Evolutionary conservation across 2,113 vertebrate genomes (phyloP).

Genomic region (Sphyrna mokarran): DNA sequence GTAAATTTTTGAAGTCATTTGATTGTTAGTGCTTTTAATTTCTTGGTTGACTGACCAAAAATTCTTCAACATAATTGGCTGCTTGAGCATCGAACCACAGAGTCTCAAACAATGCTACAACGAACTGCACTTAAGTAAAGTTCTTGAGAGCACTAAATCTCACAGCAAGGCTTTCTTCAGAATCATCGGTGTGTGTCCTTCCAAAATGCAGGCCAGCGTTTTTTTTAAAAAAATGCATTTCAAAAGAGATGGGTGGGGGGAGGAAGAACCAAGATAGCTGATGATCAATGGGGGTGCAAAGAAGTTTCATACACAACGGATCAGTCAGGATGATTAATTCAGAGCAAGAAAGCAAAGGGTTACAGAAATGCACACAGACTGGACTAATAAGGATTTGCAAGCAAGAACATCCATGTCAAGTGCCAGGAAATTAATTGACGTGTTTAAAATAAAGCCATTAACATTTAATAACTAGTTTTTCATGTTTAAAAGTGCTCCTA

Average conservation of each 20-base stretch:
- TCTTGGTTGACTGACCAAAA: too few relatives aligned
- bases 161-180: neutral
- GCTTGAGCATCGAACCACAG: too few relatives aligned
- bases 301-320: neutral
- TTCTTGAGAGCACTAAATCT: neutral
- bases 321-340: neutral
- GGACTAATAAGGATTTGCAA: neutral
- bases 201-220: neutral
- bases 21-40: too few relatives aligned
- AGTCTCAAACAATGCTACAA: too few relatives aligned
- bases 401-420: neutral
- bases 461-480: neutral
- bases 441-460: neutral
- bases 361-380: neutral
- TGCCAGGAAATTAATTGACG: neutral
- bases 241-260: neutral
- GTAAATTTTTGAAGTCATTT: too few relatives aligned
- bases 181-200: neutral
- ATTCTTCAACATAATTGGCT: too few relatives aligned
- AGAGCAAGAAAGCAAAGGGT: neutral
- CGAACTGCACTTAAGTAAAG: too few relatives aligned
- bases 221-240: neutral
- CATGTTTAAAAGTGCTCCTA: neutral
- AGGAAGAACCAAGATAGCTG: neutral
- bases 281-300: neutral